Conservation (phyloP, 2,113 vertebrate genomes). For the Pan troglodytes region NHGRI_mPanTro3-v2.1_pri NC_072398.2:156330501-156331000, state of each 20-base stretch:
- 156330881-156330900: background rate
- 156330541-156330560: background rate
- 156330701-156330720: background rate
- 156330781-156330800: background rate
- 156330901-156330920: background rate
- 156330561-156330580: background rate
- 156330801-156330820: background rate
- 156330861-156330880: background rate
- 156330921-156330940: background rate
- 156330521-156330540: background rate
- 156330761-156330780: background rate
- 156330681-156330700: background rate
- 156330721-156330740: background rate
- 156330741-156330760: background rate
- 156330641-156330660: background rate
- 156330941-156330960: background rate
- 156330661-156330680: background rate
- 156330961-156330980: background rate
- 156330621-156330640: background rate
- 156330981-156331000: background rate
- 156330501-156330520: background rate
- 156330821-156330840: background rate
- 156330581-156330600: background rate
- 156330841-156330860: background rate
- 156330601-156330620: background rate